These are phyloP conservation scores for Auanema sp. DNA, from an alignment of 2,888 invertebrate genomes.

Conservation along the genomic window DNA sequence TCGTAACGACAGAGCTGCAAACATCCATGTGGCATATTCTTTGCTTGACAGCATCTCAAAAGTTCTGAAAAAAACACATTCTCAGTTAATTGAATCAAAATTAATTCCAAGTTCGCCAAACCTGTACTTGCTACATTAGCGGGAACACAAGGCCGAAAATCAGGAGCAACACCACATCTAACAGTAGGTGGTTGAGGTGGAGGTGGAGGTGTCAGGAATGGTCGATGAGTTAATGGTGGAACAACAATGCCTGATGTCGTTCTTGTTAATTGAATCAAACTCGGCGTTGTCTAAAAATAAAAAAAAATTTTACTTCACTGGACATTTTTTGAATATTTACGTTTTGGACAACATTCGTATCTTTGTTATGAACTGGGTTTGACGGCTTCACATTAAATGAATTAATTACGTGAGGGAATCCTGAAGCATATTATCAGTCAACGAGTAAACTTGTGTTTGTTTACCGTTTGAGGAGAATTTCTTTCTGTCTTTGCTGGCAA, in stretches of 20 bases:
- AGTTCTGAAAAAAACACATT: constrained; percentile 20
- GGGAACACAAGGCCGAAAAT: constrained; percentile 57
- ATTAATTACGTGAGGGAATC: constrained; percentile 5
- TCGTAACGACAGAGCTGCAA: constrained; percentile 58
- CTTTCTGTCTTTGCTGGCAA: constrained; percentile 6
- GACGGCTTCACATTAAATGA: constrained; percentile 16
- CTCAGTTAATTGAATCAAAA: background rate
- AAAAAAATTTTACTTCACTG: no score
- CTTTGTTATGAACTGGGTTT: background rate
- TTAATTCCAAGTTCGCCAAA: background rate
- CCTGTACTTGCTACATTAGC: constrained; percentile 40
- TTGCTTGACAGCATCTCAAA: constrained; percentile 49
- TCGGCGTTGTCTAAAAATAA: no score
- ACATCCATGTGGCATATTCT: constrained; percentile 56
- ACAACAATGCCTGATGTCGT: no score
- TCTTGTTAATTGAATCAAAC: no score
- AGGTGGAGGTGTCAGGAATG: constrained; percentile 6
- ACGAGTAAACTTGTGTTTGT: background rate
- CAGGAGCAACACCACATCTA: constrained; percentile 52
- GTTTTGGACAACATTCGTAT: no score
- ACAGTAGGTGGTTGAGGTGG: constrained; percentile 1
- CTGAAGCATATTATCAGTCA: constrained; percentile 4
- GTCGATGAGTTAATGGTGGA: constrained; percentile 17
- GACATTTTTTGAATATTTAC: no score
- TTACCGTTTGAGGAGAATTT: constrained; percentile 8